Evolutionary conservation across 2,888 invertebrate genomes (phyloP).

Genomic region (Harpalus rufipes): DNA sequence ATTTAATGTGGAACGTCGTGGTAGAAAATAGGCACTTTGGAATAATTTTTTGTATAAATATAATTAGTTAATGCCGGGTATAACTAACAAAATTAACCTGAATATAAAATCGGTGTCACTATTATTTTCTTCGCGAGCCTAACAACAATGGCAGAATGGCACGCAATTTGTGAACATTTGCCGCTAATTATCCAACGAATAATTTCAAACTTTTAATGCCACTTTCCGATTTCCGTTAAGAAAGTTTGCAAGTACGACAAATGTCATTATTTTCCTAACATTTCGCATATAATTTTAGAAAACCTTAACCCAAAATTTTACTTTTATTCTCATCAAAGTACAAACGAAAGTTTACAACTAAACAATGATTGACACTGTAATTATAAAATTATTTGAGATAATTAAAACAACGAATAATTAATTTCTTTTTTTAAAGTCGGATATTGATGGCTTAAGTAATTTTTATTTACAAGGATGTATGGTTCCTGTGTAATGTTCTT

Average conservation of each 20-base stretch:
- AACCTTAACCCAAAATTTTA: conserved; percentile 61
- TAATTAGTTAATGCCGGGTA: conserved; percentile 48
- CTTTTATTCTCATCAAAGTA: conserved; percentile 58
- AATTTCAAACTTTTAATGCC: conserved; percentile 50
- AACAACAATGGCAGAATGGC: conserved; percentile 44
- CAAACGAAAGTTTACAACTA: conserved; percentile 16
- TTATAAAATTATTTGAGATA: conserved; percentile 55
- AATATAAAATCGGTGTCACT: conserved; percentile 61
- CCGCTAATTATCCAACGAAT: conserved; percentile 53
- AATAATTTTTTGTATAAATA: conserved; percentile 17
- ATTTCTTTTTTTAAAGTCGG: conserved; percentile 26
- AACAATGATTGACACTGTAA: conserved; percentile 59
- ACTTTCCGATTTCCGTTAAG: conserved; percentile 57
- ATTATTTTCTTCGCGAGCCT: conserved; percentile 49
- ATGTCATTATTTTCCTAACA: conserved; percentile 29
- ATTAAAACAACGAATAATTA: conserved; percentile 49
- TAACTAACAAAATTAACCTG: conserved; percentile 55
- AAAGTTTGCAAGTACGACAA: conserved; percentile 38
- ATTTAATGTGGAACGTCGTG: conserved; percentile 30
- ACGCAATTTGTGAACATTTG: conserved; percentile 50
- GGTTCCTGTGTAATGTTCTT: conserved; percentile 11
- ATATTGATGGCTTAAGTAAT: conserved; percentile 38
- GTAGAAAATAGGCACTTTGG: conserved; percentile 17
- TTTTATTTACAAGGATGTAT: conserved; percentile 35
- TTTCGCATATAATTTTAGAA: conserved; percentile 16